A percentile compares a stretch with the other conserved stretches of the same genome.
phyloP scores from a whole-genome alignment of 2,888 invertebrate species.

The Pandemis heparana region DNA sequence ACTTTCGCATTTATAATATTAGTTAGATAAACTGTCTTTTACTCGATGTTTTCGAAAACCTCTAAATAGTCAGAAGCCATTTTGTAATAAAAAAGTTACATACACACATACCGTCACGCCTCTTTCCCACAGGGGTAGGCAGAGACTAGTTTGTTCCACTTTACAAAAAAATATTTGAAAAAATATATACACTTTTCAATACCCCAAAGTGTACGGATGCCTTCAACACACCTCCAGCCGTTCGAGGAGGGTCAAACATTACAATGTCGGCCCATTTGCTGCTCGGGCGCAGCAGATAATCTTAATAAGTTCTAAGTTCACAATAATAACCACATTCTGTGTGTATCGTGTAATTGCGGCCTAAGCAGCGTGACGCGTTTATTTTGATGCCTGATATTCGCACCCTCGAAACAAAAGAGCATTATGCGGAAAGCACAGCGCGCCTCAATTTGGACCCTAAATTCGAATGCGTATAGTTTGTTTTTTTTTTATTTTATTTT shows the following conservation, averaged over 20 bases:
- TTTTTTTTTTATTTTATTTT: neutral
- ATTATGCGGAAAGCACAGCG: neutral
- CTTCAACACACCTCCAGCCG: neutral
- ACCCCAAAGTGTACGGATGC: conserved; percentile 7
- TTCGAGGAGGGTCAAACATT: conserved; percentile 7
- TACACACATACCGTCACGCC: too few species aligned
- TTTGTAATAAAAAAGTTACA: too few species aligned
- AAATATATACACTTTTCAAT: neutral
- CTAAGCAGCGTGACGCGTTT: conserved; percentile 25
- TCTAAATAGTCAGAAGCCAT: too few species aligned
- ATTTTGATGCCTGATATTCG: conserved; percentile 8
- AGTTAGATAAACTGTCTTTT: too few species aligned
- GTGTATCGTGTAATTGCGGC: conserved; percentile 29
- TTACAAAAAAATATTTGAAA: too few species aligned
- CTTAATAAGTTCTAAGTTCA: conserved; percentile 34
- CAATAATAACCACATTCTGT: conserved; percentile 14
- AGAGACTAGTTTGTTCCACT: too few species aligned
- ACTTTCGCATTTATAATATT: too few species aligned
- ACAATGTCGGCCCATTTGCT: conserved; percentile 27
- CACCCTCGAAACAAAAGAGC: neutral
- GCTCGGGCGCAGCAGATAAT: conserved; percentile 13
- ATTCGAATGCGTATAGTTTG: neutral
- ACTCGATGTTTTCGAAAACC: too few species aligned
- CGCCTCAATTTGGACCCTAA: neutral
- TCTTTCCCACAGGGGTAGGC: too few species aligned